A percentile compares a stretch with the other conserved stretches of the same genome.
phyloP scores from a whole-genome alignment of 2,797 vertebrate species.

The Acropternis orthonyx region DNA sequence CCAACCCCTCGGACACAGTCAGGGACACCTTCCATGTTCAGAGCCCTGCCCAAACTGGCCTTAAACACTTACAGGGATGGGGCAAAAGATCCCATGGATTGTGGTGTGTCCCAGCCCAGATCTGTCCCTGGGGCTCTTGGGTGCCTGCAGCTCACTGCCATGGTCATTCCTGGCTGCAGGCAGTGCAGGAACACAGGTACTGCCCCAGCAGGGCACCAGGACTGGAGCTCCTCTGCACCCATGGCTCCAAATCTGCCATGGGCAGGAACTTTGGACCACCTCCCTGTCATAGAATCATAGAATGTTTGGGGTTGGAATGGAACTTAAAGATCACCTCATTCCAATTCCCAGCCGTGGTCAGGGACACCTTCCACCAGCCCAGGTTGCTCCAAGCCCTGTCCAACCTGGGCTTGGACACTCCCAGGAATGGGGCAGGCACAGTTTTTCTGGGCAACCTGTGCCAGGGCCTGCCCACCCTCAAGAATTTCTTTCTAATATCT shows the following conservation, averaged over 20 bases:
- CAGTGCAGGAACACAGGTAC: background rate
- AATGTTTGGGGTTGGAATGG: background rate
- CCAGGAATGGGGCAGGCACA: background rate
- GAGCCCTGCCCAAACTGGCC: background rate
- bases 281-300: background rate
- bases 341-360: background rate
- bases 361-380: background rate
- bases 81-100: too few species aligned
- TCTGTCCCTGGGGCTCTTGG: background rate
- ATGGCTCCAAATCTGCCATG: rapidly evolving
- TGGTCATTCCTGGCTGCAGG: background rate
- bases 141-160: background rate
- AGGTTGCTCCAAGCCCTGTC: background rate
- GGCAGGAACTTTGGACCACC: too few species aligned
- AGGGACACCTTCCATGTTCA: background rate
- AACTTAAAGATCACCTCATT: rapidly evolving
- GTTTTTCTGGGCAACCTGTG: background rate
- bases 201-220: background rate
- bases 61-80: background rate
- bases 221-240: background rate
- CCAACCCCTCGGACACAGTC: background rate
- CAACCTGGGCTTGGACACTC: background rate
- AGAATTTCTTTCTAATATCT: rapidly evolving
- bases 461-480: background rate
- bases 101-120: background rate